Percentiles rank a stretch among this genome's conserved stretches.
Conservation (phyloP, 2,113 vertebrate genomes). For the Hypomesus transpacificus region DNA sequence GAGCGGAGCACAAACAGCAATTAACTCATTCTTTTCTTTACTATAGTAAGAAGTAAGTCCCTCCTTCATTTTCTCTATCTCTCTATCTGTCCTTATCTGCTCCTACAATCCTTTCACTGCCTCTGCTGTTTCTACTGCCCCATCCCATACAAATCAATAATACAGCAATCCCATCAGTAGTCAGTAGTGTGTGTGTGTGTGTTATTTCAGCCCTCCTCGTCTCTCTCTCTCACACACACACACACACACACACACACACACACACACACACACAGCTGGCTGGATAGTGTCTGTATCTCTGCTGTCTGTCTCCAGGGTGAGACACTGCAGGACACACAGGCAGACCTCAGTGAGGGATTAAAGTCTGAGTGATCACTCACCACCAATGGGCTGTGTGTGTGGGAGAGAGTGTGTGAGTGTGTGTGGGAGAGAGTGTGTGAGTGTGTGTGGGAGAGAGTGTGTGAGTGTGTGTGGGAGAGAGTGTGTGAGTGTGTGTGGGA, state of each 20-base stretch:
- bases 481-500: not conserved
- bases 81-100: not conserved
- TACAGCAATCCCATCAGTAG: too few relatives aligned
- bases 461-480: not conserved
- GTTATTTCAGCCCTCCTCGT: slow-evolving; percentile 4
- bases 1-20: not conserved
- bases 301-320: slow-evolving; percentile 27
- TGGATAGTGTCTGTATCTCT: not conserved
- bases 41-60: not conserved
- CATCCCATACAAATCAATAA: not conserved
- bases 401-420: not conserved
- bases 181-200: slow-evolving; percentile 5
- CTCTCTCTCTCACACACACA: not conserved
- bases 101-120: not conserved
- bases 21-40: too few relatives aligned
- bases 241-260: too few relatives aligned
- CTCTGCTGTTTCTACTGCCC: not conserved
- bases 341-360: slow-evolving; percentile 34
- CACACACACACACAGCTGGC: too few relatives aligned
- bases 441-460: not conserved
- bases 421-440: not conserved
- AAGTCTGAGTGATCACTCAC: slow-evolving; percentile 24
- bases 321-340: slow-evolving; percentile 21
- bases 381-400: slow-evolving; percentile 13
- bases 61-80: not conserved